phyloP scores from a whole-genome alignment of 2,113 vertebrate species.

The Psammodynastes pulverulentus region DNA sequence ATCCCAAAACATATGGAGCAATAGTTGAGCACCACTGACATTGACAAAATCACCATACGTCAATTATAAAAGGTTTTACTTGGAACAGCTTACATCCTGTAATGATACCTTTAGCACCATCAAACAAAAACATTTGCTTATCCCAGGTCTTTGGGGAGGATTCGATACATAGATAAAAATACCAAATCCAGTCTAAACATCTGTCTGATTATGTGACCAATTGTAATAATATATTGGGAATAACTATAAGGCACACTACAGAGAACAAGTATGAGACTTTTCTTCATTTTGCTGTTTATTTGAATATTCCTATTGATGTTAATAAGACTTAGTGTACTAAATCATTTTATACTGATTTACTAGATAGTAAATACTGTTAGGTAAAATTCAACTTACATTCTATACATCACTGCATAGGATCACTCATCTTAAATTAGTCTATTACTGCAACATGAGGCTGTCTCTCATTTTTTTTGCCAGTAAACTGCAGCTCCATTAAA shows the following conservation, averaged over 20 bases:
- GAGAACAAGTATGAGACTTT: neutral
- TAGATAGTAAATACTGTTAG: neutral
- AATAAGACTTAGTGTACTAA: neutral
- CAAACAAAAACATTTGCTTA: too few relatives aligned
- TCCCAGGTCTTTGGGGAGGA: too few relatives aligned
- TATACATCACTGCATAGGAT: neutral
- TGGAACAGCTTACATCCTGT: too few relatives aligned
- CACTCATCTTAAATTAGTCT: neutral
- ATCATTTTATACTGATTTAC: neutral
- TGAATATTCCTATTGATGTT: neutral
- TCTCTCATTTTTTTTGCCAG: neutral
- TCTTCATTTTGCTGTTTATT: neutral
- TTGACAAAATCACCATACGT: too few relatives aligned
- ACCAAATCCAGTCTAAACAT: too few relatives aligned
- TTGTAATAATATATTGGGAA: neutral
- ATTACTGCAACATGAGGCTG: neutral
- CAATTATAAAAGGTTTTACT: too few relatives aligned
- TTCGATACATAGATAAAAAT: too few relatives aligned
- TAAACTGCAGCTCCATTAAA: neutral
- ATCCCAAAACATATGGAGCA: too few relatives aligned
- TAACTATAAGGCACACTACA: neutral
- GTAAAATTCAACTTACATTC: neutral
- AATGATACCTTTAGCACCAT: too few relatives aligned
- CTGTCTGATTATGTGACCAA: too few relatives aligned
- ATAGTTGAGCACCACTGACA: too few relatives aligned